Conservation (phyloP, 1,140 invertebrate genomes). For the Hyphantria cunea region DNA sequence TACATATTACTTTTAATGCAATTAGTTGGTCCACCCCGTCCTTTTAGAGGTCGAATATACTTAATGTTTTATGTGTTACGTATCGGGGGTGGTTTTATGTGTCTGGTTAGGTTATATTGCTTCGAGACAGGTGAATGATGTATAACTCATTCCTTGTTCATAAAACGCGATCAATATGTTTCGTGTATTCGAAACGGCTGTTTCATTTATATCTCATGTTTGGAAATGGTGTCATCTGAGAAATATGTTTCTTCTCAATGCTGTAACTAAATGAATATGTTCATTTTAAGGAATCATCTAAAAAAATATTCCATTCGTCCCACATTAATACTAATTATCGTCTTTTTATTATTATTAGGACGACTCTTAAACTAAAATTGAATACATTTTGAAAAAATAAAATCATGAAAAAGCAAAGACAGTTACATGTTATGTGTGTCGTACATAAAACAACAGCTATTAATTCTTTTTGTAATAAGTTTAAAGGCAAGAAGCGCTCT, state of each 20-base stretch:
- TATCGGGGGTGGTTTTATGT: slow-evolving; percentile 4
- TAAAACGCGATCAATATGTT: neutral
- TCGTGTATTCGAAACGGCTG: neutral
- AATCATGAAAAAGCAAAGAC: too few species aligned
- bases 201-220: neutral
- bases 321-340: too few species aligned
- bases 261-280: too few species aligned
- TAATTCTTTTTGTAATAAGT: too few species aligned
- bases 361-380: too few species aligned
- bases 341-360: too few species aligned
- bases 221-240: neutral
- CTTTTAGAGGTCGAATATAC: slow-evolving; percentile 3
- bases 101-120: neutral
- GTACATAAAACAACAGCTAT: too few species aligned
- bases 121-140: neutral
- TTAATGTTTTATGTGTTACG: neutral
- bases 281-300: too few species aligned
- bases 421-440: too few species aligned
- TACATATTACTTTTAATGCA: slow-evolving; percentile 19
- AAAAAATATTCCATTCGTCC: too few species aligned
- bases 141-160: neutral
- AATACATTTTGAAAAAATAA: too few species aligned
- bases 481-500: too few species aligned
- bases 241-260: neutral
- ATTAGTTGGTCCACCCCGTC: slow-evolving; percentile 9